These are phyloP conservation scores for Ictidomys tridecemlineatus DNA, from an alignment of 2,113 vertebrate species.

Conservation along the genomic window DNA sequence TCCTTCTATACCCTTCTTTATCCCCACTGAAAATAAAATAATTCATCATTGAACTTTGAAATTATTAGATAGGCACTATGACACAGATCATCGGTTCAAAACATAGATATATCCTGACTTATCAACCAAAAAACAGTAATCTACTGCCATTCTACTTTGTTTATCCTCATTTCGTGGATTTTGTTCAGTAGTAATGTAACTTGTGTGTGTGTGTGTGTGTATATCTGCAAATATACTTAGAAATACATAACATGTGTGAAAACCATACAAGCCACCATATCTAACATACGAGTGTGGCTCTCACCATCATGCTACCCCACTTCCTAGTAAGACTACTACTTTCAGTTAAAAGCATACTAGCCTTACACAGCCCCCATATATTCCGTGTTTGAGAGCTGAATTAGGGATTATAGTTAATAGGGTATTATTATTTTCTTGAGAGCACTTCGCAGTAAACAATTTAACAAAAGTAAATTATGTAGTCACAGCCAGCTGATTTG, in stretches of 20 bases:
- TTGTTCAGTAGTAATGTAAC: conserved; percentile 49
- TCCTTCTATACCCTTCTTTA: background rate
- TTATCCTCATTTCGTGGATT: background rate
- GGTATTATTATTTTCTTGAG: conserved; percentile 19
- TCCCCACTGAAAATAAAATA: background rate
- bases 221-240: background rate
- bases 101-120: background rate
- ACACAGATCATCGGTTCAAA: background rate
- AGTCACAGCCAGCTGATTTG: conserved; percentile 39
- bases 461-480: conserved; percentile 62
- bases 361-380: background rate
- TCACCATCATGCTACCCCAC: background rate
- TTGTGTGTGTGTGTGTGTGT: background rate
- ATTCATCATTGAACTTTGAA: background rate
- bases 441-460: conserved; percentile 56
- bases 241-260: background rate
- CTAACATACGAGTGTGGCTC: background rate
- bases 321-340: background rate
- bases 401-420: background rate
- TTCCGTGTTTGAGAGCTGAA: background rate
- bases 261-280: background rate
- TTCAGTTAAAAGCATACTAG: conserved; percentile 25
- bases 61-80: background rate
- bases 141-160: background rate
- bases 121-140: background rate